Evolutionary conservation across 2,113 vertebrate species (phyloP).

Genomic region (Gracilinanus agilis): DNA sequence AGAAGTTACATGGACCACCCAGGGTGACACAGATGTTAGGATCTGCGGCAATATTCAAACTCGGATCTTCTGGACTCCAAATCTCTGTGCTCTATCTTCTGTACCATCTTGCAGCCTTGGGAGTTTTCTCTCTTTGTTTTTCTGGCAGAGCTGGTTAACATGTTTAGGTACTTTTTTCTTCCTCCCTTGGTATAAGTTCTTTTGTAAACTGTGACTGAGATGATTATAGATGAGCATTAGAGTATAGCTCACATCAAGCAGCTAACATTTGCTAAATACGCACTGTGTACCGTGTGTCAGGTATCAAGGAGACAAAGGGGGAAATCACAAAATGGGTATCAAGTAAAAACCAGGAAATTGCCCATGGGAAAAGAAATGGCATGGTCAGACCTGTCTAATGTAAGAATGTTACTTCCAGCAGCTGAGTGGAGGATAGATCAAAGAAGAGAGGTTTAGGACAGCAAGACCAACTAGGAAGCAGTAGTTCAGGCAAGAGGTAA

Average conservation of each 20-base stretch:
- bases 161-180: background rate
- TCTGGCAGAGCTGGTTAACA: constrained; percentile 29
- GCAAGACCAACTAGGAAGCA: background rate
- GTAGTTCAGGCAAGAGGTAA: too few relatives aligned
- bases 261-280: background rate
- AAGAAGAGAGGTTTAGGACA: too few relatives aligned
- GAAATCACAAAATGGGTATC: constrained; percentile 21
- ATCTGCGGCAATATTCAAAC: too few relatives aligned
- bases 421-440: background rate
- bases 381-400: background rate
- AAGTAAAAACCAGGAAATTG: constrained; percentile 33
- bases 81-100: too few relatives aligned
- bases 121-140: constrained; percentile 19
- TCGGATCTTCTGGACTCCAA: too few relatives aligned
- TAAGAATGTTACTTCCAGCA: background rate
- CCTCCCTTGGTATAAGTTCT: constrained; percentile 14
- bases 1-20: too few relatives aligned
- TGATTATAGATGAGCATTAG: background rate
- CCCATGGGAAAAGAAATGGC: background rate
- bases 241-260: background rate
- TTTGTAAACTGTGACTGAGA: background rate
- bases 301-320: constrained; percentile 12
- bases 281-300: background rate
- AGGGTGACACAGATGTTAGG: too few relatives aligned
- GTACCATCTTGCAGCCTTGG: background rate